A percentile compares a stretch with the other conserved stretches of the same genome.
Conservation (phyloP, 2,888 invertebrate species). For the Pseudanteris insignis region DNA sequence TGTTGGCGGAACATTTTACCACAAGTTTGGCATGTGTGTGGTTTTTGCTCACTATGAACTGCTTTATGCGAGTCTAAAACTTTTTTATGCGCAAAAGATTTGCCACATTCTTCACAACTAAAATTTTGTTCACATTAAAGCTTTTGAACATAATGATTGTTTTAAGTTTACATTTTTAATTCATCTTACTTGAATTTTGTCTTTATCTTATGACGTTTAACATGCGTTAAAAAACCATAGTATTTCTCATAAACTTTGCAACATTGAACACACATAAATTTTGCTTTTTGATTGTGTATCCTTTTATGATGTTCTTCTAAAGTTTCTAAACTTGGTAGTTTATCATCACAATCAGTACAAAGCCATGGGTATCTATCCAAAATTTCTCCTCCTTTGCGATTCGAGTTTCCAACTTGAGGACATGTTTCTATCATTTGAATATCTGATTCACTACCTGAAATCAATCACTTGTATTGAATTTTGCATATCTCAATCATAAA, state of each 20-base stretch:
- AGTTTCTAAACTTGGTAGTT: slow-evolving; percentile 66
- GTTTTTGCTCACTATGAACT: slow-evolving; percentile 68
- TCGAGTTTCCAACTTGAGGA: slow-evolving; percentile 47
- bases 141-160: too few species aligned
- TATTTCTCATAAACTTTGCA: slow-evolving; percentile 73
- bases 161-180: too few species aligned
- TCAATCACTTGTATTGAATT: too few species aligned
- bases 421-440: slow-evolving; percentile 60
- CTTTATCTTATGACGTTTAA: slow-evolving; percentile 72
- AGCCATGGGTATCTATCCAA: slow-evolving; percentile 69
- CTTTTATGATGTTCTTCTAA: slow-evolving; percentile 72
- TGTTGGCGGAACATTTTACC: slow-evolving; percentile 71
- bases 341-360: slow-evolving; percentile 68
- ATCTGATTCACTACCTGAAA: slow-evolving; percentile 61
- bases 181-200: slow-evolving; percentile 69
- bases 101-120: slow-evolving; percentile 70
- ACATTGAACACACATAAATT: slow-evolving; percentile 76
- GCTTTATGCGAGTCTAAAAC: slow-evolving; percentile 67
- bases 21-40: slow-evolving; percentile 69
- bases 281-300: slow-evolving; percentile 72
- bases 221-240: slow-evolving; percentile 73
- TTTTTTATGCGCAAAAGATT: slow-evolving; percentile 69
- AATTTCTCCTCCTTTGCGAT: slow-evolving; percentile 55
- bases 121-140: too few species aligned
- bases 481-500: too few species aligned